Evolutionary conservation across 2,888 invertebrate genomes (phyloP).

Genomic region (Cepaea hortensis): DNA sequence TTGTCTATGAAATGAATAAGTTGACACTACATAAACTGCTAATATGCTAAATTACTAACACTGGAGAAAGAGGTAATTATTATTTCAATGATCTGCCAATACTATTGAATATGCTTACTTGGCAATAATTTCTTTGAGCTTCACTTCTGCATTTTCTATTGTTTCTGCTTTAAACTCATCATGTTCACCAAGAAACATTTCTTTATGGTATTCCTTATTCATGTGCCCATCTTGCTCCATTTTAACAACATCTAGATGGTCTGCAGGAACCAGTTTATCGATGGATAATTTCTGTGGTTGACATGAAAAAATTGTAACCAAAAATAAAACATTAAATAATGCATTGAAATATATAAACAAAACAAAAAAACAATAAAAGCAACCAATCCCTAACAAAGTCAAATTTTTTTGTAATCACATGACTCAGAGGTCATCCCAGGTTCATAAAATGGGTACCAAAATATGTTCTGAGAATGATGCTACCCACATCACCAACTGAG

Average conservation of each 20-base stretch:
- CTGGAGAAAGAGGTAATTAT: too few species aligned
- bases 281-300: conserved; percentile 49
- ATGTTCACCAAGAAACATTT: conserved; percentile 75
- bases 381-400: background rate
- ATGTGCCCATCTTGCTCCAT: conserved; percentile 78
- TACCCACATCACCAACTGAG: too few species aligned
- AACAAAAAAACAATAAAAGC: background rate
- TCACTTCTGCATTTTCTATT: conserved; percentile 62
- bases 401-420: background rate
- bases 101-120: conserved; percentile 62
- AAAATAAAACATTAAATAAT: background rate
- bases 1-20: too few species aligned
- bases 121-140: conserved; percentile 73
- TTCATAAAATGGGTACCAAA: too few species aligned
- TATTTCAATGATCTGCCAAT: too few species aligned
- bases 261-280: conserved; percentile 72
- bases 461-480: too few species aligned
- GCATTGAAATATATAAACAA: background rate
- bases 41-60: too few species aligned
- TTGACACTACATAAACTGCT: too few species aligned
- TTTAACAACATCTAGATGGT: conserved; percentile 77
- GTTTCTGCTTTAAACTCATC: conserved; percentile 69
- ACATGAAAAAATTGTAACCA: background rate
- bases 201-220: conserved; percentile 77
- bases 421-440: background rate